Conservation (phyloP, 2,888 invertebrate species). For the Cephonodes hylas region DNA sequence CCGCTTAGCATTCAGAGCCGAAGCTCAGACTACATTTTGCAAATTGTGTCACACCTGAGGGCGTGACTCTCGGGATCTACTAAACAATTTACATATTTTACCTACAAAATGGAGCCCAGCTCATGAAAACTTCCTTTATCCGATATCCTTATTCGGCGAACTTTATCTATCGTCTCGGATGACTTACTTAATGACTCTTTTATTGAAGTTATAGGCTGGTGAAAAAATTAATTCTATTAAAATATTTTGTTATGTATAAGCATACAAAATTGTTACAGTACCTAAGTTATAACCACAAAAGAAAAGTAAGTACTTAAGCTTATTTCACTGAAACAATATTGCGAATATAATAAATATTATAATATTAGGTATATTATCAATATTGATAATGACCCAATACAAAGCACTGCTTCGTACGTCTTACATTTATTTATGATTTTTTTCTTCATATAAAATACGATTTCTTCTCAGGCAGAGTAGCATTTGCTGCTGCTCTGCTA, state of each 20-base stretch:
- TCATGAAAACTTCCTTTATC: constrained; percentile 17
- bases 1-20: constrained; percentile 10
- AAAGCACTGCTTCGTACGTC: too few relatives aligned
- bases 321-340: too few relatives aligned
- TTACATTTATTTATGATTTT: too few relatives aligned
- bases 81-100: constrained; percentile 26
- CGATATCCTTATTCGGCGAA: constrained; percentile 12
- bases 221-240: background rate
- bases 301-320: too few relatives aligned
- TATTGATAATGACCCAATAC: too few relatives aligned
- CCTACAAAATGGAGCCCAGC: constrained; percentile 12
- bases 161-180: background rate
- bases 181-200: background rate
- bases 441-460: too few relatives aligned
- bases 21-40: constrained; percentile 11
- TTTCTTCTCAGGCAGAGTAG: too few relatives aligned
- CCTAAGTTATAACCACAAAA: too few relatives aligned
- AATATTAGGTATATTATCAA: too few relatives aligned
- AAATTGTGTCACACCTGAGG: constrained; percentile 16
- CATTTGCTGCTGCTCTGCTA: too few relatives aligned
- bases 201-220: background rate
- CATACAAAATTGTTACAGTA: too few relatives aligned
- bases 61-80: constrained; percentile 17
- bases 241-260: background rate
- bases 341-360: too few relatives aligned